Base-by-base conservation (phyloP, 2,113 vertebrate genomes). In the Pelusios castaneus region DNA sequence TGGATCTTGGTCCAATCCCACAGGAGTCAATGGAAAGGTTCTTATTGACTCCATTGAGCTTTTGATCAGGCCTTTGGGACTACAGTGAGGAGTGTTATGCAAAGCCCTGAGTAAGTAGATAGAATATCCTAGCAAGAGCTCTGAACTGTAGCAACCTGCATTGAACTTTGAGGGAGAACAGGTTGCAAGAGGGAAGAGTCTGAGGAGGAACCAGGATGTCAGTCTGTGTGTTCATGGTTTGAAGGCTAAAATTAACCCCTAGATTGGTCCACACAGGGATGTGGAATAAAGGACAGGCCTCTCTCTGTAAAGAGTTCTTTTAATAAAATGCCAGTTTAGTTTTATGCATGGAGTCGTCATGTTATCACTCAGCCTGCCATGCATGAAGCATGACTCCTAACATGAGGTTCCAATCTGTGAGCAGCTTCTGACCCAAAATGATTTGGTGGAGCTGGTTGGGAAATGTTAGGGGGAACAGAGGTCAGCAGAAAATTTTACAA, bases 141-240 rank as follows among this genome's bases (percentile, higher is more conserved):
- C 41, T 2, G 17, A 67, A 41, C 11, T 67, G 3, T 45, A 80
- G 47, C 5, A 81, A 6, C n/a, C 31, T 86, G 63, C 45, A 51
- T 27, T 17, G 41, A 5, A 78, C 73, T 82, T 93, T 51, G 67
- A 90, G 90, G 84, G 41, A 95, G 82, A 11, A 3, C 1, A 43
- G 45, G 10, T 84, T 95, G 93, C 84, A 89, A 83, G 73, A 84
- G 56, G 29, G 73, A 91, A 63, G 51, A 63, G 56, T 56, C 86
- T 79, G 75, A 77, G 11, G 17, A 93, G 3, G 17, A 76, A 13
- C 41, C 24, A 82, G 80, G 45, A 91, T 80, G 21, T 3, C 54
- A 63, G 22, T 51, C 10, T 77, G 4, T 41, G 58, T 17, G n/a
- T 27, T 25, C 3, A 1, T 10, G 14, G 9, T 82, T 84, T 89